phyloP scores from a whole-genome alignment of 1,140 invertebrate genomes.

The Zaprionus taronus region DNA sequence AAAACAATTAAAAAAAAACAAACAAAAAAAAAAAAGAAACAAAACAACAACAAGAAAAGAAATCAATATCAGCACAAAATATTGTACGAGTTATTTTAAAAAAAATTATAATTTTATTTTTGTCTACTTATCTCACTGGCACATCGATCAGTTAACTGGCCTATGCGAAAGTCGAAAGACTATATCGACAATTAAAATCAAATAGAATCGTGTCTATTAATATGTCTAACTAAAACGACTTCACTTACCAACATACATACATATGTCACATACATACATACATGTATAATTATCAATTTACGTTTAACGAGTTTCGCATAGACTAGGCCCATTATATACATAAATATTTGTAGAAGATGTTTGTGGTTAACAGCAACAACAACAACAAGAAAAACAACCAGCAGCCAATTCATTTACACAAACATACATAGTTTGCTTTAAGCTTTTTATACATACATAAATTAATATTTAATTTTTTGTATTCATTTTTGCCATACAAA shows the following conservation, averaged over 20 bases:
- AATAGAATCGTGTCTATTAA: slow-evolving; percentile 34
- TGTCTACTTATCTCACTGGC: slow-evolving; percentile 61
- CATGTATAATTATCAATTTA: slow-evolving; percentile 10
- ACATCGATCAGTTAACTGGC: slow-evolving; percentile 37
- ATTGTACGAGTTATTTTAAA: slow-evolving; percentile 54
- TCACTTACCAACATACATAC: slow-evolving; percentile 12
- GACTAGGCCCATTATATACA: slow-evolving; percentile 26
- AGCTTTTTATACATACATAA: slow-evolving; percentile 80
- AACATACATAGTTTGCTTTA: slow-evolving; percentile 75
- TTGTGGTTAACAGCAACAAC: slow-evolving; percentile 17
- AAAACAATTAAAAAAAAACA: slow-evolving; percentile 37
- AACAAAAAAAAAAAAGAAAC: slow-evolving; percentile 30
- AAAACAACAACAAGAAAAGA: slow-evolving; percentile 25
- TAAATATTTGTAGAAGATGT: slow-evolving; percentile 23
- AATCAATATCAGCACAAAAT: slow-evolving; percentile 54
- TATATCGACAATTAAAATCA: slow-evolving; percentile 5
- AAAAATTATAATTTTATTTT: slow-evolving; percentile 45
- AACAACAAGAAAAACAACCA: slow-evolving; percentile 28
- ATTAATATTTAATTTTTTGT: slow-evolving; percentile 82
- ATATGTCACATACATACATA: slow-evolving; percentile 8
- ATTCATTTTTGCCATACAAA: slow-evolving; percentile 82
- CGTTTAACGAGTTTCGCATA: slow-evolving; percentile 37
- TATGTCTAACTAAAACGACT: slow-evolving; percentile 14
- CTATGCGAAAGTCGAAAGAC: slow-evolving; percentile 43
- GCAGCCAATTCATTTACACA: slow-evolving; percentile 73